Evolutionary conservation across 2,888 invertebrate species (phyloP).

Genomic region (Melanotus villosus): DNA sequence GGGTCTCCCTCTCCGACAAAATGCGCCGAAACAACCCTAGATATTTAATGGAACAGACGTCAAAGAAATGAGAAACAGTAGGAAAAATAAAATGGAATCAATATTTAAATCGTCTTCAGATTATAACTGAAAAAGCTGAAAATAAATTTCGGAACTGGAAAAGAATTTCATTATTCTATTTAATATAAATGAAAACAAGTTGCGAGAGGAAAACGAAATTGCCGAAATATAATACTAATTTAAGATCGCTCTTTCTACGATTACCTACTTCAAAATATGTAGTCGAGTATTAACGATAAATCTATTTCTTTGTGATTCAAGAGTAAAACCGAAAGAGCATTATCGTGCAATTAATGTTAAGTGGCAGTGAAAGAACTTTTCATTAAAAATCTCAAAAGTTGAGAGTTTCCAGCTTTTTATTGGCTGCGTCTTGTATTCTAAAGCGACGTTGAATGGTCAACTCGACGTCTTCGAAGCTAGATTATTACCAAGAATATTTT

Average conservation of each 20-base stretch:
- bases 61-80: constrained; percentile 41
- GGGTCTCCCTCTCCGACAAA: constrained; percentile 16
- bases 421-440: constrained; percentile 56
- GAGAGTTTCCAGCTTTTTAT: constrained; percentile 58
- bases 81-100: constrained; percentile 33
- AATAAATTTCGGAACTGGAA: constrained; percentile 29
- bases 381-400: constrained; percentile 61
- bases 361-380: constrained; percentile 61
- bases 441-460: constrained; percentile 51
- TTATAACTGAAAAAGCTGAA: constrained; percentile 15
- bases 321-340: constrained; percentile 53
- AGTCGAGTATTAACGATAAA: constrained; percentile 28
- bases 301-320: constrained; percentile 37
- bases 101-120: constrained; percentile 30
- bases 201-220: constrained; percentile 4
- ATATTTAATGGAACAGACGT: constrained; percentile 43
- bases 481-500: constrained; percentile 45
- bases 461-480: constrained; percentile 41
- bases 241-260: not conserved
- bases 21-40: constrained; percentile 40
- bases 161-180: constrained; percentile 20
- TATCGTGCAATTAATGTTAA: constrained; percentile 61
- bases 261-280: constrained; percentile 16
- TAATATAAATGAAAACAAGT: constrained; percentile 26
- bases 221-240: constrained; percentile 10